Evolutionary conservation across 2,888 invertebrate genomes (phyloP), one percentile per base, ranked within the genome.

Genomic region (Craniophora ligustri): DNA sequence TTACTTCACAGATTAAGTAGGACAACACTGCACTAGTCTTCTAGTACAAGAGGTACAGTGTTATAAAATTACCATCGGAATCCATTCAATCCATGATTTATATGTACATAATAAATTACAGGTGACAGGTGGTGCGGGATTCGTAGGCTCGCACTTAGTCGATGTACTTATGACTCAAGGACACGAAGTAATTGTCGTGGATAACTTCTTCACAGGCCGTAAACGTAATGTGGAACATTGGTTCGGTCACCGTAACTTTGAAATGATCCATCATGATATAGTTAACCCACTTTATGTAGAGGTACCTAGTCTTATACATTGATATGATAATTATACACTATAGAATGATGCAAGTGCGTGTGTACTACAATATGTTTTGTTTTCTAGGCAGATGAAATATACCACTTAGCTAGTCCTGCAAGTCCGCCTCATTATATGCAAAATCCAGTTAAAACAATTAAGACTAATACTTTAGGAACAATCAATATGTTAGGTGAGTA

Each of bases 381-480:
- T 54, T 87, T 87, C 53, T 79, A 94, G 94, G 99, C 99, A 45
- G 97, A 97, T 88, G 97, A 99, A 94, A 99, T 99, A 80, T 99
- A 99, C 88, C 99, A 99, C 87, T 94, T 99, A 81, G 99, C 99
- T 13, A 99, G 99, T 84, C 99, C 99, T 7, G 99, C 99, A 1
- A 99, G 99, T 72, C 99, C 99, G 15, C 99, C 99, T 0, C 99
- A 99, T 93, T 99, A 99, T 85, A 99, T 99, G 99, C 97, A 97
- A 84, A 99, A 99, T 94, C 99, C 99, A 21, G 99, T 99, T 2
- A 99, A 99, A 92, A 99, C 99, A 11, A 98, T 99, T 69, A 99
- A 99, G 90, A 99, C 99, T 0, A 99, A 99, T 88, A 99, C 99
- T 1, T 94, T 99, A 83, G 99, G 98, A 45, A 98, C 98, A 19